A percentile compares a stretch with the other conserved stretches of the same genome.
phyloP scores from a whole-genome alignment of 1,140 invertebrate species.

The Ridgeia piscesae region DNA sequence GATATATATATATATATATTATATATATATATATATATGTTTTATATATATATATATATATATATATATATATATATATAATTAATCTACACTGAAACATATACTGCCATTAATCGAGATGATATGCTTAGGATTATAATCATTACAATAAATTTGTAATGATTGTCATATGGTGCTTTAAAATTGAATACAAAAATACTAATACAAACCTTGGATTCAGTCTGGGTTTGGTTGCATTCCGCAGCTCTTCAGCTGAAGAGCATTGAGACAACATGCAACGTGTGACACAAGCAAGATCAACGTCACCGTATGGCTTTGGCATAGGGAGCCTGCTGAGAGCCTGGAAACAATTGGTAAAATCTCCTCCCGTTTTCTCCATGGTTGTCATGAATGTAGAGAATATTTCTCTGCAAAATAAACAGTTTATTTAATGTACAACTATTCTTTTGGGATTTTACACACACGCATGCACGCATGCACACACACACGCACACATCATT shows the following conservation, averaged over 20 bases:
- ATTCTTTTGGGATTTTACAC: too few relatives aligned
- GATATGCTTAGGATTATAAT: not conserved
- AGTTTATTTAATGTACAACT: slow-evolving; percentile 3
- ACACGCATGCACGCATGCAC: too few relatives aligned
- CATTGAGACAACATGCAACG: slow-evolving; percentile 53
- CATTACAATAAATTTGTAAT: not conserved
- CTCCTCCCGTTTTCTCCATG: slow-evolving; percentile 65
- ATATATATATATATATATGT: too few relatives aligned
- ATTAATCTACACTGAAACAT: too few relatives aligned
- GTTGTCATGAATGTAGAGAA: slow-evolving; percentile 58
- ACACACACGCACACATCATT: too few relatives aligned
- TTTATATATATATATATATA: too few relatives aligned
- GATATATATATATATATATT: too few relatives aligned
- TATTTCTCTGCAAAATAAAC: slow-evolving; percentile 13
- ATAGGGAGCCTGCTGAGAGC: slow-evolving; percentile 61
- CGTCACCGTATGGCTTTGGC: slow-evolving; percentile 36
- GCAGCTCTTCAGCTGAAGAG: slow-evolving; percentile 52
- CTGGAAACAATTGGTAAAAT: slow-evolving; percentile 66
- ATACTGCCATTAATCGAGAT: not conserved
- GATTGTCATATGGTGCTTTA: not conserved
- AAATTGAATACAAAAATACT: not conserved
- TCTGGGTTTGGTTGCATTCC: slow-evolving; percentile 36
- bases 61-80: too few relatives aligned
- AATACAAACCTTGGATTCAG: slow-evolving; percentile 49
- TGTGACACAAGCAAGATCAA: slow-evolving; percentile 37